These are phyloP conservation scores for Oikopleura vanhoeffeni DNA, from an alignment of 23 tunicate species.

Conservation along the genomic window DNA sequence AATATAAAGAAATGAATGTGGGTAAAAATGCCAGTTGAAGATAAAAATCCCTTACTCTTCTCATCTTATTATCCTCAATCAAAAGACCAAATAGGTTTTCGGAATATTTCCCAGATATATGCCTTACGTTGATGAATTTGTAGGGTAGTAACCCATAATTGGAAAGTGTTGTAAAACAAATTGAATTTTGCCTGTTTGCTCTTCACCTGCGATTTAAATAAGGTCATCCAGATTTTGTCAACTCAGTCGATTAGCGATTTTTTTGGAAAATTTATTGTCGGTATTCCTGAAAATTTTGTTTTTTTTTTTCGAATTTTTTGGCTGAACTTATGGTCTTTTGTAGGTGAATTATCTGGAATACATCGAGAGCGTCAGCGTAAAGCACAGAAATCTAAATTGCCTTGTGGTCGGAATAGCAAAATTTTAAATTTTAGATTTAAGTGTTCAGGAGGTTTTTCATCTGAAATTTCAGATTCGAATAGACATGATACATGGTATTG, in stretches of 20 bases:
- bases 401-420: too few relatives aligned
- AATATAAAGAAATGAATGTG: too few relatives aligned
- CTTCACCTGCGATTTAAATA: conserved; percentile 3
- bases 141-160: not conserved
- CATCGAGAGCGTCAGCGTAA: conserved; percentile 13
- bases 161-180: conserved; percentile 13
- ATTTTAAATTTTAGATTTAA: too few relatives aligned
- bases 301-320: not conserved
- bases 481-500: too few relatives aligned
- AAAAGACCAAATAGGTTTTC: too few relatives aligned
- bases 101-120: too few relatives aligned
- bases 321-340: not conserved
- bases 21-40: too few relatives aligned
- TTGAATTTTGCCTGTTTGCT: not conserved
- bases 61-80: too few relatives aligned
- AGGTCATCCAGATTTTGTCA: not conserved
- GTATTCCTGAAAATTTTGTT: not conserved
- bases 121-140: not conserved
- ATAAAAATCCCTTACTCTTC: too few relatives aligned
- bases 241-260: not conserved
- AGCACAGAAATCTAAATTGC: not conserved
- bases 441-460: too few relatives aligned
- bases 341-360: not conserved
- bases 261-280: not conserved
- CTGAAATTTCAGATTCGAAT: too few relatives aligned